Evolutionary conservation across 2,888 invertebrate species (phyloP).

Genomic region (Sepioteuthis lessoniana): DNA sequence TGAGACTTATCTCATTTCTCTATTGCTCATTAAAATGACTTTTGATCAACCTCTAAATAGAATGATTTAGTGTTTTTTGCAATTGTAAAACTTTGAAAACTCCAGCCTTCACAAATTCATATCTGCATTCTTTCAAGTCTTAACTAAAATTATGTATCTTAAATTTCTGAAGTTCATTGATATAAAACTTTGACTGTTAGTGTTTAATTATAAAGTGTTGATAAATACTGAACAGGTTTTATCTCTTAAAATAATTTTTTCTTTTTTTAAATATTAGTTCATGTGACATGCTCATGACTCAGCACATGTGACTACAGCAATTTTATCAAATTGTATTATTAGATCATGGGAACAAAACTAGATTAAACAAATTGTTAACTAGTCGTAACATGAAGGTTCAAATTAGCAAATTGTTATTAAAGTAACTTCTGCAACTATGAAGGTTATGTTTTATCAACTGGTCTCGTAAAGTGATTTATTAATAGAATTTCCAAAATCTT

Average conservation of each 20-base stretch:
- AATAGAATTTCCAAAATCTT: too few species aligned
- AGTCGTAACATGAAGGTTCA: not conserved
- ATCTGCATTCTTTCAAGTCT: too few species aligned
- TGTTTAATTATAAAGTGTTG: not conserved
- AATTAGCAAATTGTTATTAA: not conserved
- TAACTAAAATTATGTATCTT: too few species aligned
- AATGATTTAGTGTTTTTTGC: too few species aligned
- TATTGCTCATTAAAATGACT: too few species aligned
- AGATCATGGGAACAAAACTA: not conserved
- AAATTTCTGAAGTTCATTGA: too few species aligned
- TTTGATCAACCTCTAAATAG: too few species aligned
- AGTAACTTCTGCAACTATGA: not conserved
- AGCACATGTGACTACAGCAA: not conserved
- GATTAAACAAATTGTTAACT: not conserved
- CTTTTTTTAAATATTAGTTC: not conserved
- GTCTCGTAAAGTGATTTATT: not conserved
- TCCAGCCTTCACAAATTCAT: too few species aligned
- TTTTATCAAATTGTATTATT: not conserved
- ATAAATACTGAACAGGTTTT: not conserved
- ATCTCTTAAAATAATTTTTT: not conserved
- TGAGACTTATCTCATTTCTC: too few species aligned
- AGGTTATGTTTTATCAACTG: not conserved
- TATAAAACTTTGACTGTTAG: too few species aligned
- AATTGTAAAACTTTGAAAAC: too few species aligned
- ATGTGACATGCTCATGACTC: not conserved